Evolutionary conservation across 2,888 invertebrate species (phyloP), one percentile per base, ranked within the genome.

Genomic region (Dysmachus trigonus): DNA sequence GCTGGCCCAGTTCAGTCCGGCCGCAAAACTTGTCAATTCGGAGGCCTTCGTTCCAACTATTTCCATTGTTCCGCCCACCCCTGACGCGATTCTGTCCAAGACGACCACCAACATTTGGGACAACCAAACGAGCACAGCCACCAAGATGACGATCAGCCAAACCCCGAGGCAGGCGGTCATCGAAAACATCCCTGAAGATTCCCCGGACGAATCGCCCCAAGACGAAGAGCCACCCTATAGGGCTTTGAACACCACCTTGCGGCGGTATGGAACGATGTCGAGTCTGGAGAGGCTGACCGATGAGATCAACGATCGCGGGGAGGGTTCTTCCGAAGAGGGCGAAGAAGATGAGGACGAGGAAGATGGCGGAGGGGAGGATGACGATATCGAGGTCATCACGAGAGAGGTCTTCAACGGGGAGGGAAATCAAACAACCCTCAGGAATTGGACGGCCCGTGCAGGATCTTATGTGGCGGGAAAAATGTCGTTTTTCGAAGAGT

Each of bases 391-490:
- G 33, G 88, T 90, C 18, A 89, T 90, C 0, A 90, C 90, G 1
- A 88, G 89, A 74, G 89, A 89, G 81, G 86, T 89, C 1, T 90
- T 89, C 51, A 88, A 53, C 1, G 30, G 51, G 27, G 87, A 87
- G n/a, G 74, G 87, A 10, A 85, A 85, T 73, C 76, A 87, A n/a
- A 76, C 88, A 22, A 81, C 88, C 3, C 85, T 88, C 35, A 53
- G 88, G 92, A 95, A 95, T 15, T 97, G 97, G 96, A 96, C 97
- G 0, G 95, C 96, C 7, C 93, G 95, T 87, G 96, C 97, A 6
- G 96, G 97, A 1, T 95, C 95, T 47, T 97, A 95, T 90, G 96
- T 97, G 5, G 96, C 95, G 4, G 96, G 96, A 89, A 97, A 97
- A 91, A 96, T 97, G 94, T 93, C 95, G 2, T 93, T 95, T 87